A percentile compares a stretch with the other conserved stretches of the same genome.
These are phyloP conservation scores for Psittacula derbiana DNA, from an alignment of 2,797 vertebrate species.

Conservation along the genomic window DNA sequence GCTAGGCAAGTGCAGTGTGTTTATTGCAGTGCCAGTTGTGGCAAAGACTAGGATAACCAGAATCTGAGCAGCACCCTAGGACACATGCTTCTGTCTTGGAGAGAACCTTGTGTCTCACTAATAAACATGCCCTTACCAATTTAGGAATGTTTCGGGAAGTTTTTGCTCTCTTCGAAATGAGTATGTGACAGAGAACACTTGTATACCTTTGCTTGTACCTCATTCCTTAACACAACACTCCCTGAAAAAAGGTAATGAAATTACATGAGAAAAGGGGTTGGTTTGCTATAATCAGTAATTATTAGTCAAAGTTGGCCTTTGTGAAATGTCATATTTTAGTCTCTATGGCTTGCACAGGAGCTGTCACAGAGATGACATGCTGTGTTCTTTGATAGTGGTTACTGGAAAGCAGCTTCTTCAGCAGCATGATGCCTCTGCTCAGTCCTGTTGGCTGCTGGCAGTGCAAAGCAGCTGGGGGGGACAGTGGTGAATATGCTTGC, in stretches of 20 bases:
- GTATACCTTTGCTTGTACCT: background rate
- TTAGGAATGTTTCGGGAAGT: background rate
- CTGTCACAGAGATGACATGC: background rate
- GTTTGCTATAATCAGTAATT: background rate
- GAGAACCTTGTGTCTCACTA: background rate
- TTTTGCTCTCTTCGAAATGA: background rate
- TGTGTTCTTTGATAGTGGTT: background rate
- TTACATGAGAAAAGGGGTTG: background rate
- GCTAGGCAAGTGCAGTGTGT: background rate
- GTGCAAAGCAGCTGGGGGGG: background rate
- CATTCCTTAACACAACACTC: background rate
- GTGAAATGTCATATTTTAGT: background rate
- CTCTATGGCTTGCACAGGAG: background rate
- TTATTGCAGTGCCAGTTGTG: background rate
- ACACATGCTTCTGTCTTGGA: background rate
- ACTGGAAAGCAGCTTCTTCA: background rate
- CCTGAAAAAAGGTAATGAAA: background rate
- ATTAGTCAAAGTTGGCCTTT: background rate
- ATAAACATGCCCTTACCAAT: background rate
- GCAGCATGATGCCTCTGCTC: background rate
- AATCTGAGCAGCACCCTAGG: background rate
- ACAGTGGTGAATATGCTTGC: accelerated
- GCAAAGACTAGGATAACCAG: background rate
- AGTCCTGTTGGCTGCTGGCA: too few species aligned
- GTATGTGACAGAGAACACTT: background rate